Evolutionary conservation across 2,888 invertebrate genomes (phyloP).

Genomic region (Ypsolopha scabrella): DNA sequence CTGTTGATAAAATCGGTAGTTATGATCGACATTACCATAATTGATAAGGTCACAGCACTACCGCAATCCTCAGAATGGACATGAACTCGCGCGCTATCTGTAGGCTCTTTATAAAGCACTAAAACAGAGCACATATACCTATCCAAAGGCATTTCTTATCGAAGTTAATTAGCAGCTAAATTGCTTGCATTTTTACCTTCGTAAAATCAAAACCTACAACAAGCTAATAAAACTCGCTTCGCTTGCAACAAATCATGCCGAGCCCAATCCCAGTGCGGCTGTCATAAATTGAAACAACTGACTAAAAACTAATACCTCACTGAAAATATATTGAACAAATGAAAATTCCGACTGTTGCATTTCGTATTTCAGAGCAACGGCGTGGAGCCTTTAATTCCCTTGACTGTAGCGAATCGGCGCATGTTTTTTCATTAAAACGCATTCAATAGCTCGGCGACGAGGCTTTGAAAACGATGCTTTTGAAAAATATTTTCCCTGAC

Average conservation of each 20-base stretch:
- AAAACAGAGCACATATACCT: too few species aligned
- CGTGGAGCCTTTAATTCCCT: slow-evolving; percentile 62
- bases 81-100: too few species aligned
- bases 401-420: slow-evolving; percentile 67
- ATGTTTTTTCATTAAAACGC: slow-evolving; percentile 71
- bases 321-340: slow-evolving; percentile 6
- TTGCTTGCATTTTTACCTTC: too few species aligned
- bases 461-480: slow-evolving; percentile 64
- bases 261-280: background rate
- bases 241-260: background rate
- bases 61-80: too few species aligned
- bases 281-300: slow-evolving; percentile 1
- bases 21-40: too few species aligned
- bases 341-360: slow-evolving; percentile 57
- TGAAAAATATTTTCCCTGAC: slow-evolving; percentile 62
- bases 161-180: too few species aligned
- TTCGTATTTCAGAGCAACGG: slow-evolving; percentile 39
- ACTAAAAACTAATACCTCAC: background rate
- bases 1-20: too few species aligned
- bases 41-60: too few species aligned
- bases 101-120: too few species aligned
- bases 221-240: too few species aligned
- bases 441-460: slow-evolving; percentile 67
- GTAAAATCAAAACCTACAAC: too few species aligned
- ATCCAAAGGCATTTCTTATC: too few species aligned